Evolutionary conservation across 2,888 invertebrate genomes (phyloP).

Genomic region (Eurytoma californica): DNA sequence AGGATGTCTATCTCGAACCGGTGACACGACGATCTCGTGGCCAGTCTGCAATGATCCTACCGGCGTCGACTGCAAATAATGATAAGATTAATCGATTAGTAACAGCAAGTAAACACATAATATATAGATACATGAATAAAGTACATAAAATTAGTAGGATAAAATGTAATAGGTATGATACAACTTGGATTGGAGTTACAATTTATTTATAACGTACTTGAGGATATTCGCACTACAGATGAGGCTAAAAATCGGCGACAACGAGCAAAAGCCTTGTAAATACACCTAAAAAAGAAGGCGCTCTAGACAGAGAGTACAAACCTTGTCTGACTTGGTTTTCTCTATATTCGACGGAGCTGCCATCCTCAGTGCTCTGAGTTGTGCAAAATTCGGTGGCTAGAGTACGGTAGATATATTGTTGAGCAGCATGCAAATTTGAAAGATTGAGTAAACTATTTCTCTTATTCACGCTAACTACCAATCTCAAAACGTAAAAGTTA

Average conservation of each 20-base stretch:
- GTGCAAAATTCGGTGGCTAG: conserved; percentile 86
- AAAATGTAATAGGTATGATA: conserved; percentile 38
- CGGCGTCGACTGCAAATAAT: conserved; percentile 88
- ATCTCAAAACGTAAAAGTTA: conserved; percentile 31
- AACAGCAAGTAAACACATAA: conserved; percentile 18
- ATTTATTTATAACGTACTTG: conserved; percentile 64
- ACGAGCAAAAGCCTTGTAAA: conserved; percentile 40
- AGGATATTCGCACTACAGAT: conserved; percentile 25
- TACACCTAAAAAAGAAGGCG: conserved; percentile 25
- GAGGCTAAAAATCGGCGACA: conserved; percentile 17
- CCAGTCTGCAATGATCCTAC: conserved; percentile 94
- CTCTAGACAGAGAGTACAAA: conserved; percentile 74
- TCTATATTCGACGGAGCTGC: conserved; percentile 90
- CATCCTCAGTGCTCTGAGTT: conserved; percentile 88
- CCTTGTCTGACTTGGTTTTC: conserved; percentile 92
- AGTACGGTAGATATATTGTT: conserved; percentile 64
- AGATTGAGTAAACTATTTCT: conserved; percentile 57
- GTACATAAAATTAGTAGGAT: conserved; percentile 34
- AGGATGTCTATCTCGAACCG: conserved; percentile 90
- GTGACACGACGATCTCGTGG: conserved; percentile 93
- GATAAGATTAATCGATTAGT: conserved; percentile 33
- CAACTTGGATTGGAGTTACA: not conserved
- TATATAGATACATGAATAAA: conserved; percentile 22
- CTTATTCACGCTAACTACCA: conserved; percentile 45
- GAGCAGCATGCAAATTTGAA: conserved; percentile 73